phyloP scores from a whole-genome alignment of 2,888 invertebrate genomes.

The Aporophyla lueneburgensis region DNA sequence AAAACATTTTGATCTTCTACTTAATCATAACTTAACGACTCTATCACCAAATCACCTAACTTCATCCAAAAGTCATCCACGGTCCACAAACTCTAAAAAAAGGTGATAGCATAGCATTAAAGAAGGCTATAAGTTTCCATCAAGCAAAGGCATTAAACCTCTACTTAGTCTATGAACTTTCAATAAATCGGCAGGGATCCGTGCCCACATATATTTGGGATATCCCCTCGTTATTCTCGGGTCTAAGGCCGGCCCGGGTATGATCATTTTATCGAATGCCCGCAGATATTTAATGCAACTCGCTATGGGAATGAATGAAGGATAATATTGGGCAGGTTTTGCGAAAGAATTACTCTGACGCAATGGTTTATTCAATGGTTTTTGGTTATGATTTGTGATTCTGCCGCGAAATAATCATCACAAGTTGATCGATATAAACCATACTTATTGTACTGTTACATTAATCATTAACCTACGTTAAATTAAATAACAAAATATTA shows the following conservation, averaged over 20 bases:
- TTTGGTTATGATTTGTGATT: neutral
- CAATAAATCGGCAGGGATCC: slow-evolving; percentile 51
- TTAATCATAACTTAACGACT: neutral
- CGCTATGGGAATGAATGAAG: slow-evolving; percentile 34
- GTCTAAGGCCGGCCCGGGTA: slow-evolving; percentile 42
- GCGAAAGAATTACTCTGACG: slow-evolving; percentile 16
- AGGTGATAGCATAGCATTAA: slow-evolving; percentile 25
- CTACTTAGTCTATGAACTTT: slow-evolving; percentile 53
- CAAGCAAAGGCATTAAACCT: slow-evolving; percentile 49
- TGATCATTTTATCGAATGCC: slow-evolving; percentile 56
- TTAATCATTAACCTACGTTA: too few relatives aligned
- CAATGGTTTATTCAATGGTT: slow-evolving; percentile 15
- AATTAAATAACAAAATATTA: too few relatives aligned
- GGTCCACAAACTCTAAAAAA: neutral
- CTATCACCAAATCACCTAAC: neutral
- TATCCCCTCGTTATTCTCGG: slow-evolving; percentile 54
- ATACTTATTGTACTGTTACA: too few relatives aligned
- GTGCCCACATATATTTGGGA: slow-evolving; percentile 53
- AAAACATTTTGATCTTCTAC: neutral
- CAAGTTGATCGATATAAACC: neutral
- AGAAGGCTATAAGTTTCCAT: slow-evolving; percentile 45
- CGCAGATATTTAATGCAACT: slow-evolving; percentile 59
- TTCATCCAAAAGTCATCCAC: neutral
- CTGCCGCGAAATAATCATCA: neutral
- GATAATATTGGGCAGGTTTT: slow-evolving; percentile 35